These are phyloP conservation scores for Heliocidaris tuberculata DNA, from an alignment of 35 echinoderm and acorn worm genomes.

Conservation along the genomic window DNA sequence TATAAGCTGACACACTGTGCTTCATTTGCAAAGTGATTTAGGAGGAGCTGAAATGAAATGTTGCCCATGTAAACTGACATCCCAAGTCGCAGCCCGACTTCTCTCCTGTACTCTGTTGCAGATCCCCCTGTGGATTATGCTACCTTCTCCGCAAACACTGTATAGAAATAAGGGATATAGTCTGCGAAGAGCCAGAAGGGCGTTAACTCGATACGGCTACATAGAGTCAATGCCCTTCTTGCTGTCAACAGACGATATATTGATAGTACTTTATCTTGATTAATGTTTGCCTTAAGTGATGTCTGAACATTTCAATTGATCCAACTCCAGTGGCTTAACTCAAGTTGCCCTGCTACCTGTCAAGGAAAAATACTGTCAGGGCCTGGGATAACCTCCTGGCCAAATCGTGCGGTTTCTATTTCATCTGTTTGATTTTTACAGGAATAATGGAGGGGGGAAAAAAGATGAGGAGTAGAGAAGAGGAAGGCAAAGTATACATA, in stretches of 20 bases:
- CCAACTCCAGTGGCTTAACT: neutral
- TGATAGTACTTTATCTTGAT: neutral
- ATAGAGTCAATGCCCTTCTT: neutral
- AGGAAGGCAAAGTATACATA: neutral
- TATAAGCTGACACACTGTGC: too few species aligned
- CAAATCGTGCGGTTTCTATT: neutral
- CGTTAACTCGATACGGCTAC: neutral
- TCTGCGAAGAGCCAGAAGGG: neutral
- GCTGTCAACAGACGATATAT: neutral
- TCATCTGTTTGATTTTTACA: neutral
- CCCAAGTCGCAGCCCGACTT: too few species aligned
- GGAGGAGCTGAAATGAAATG: too few species aligned
- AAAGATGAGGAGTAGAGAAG: neutral
- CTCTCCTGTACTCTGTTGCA: neutral
- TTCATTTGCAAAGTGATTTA: too few species aligned
- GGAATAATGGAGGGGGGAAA: neutral
- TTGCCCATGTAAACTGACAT: too few species aligned
- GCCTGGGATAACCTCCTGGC: neutral
- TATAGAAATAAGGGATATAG: neutral
- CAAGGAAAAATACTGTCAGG: neutral
- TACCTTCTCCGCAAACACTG: neutral
- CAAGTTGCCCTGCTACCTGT: neutral
- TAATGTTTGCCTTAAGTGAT: neutral
- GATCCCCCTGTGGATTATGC: neutral
- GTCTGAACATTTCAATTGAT: neutral